These are phyloP conservation scores for Brachirus orientalis DNA, from an alignment of 2,113 vertebrate genomes.

Conservation along the genomic window DNA sequence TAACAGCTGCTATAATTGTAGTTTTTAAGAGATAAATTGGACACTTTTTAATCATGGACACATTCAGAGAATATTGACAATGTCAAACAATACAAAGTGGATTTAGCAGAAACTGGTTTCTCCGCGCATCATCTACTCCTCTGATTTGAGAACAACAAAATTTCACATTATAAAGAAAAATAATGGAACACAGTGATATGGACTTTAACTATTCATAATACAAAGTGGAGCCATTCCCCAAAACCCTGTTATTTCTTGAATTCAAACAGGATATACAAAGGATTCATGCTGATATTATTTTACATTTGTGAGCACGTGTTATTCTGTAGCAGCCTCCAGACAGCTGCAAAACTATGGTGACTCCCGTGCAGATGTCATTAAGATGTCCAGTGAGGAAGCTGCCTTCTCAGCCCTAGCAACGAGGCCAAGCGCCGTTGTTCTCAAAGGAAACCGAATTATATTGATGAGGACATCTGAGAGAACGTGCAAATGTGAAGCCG, in stretches of 20 bases:
- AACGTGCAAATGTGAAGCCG: conserved; percentile 34
- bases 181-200: too few relatives aligned
- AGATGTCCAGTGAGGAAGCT: conserved; percentile 59
- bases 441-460: conserved; percentile 63
- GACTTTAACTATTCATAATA: too few relatives aligned
- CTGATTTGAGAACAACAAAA: too few relatives aligned
- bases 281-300: conserved; percentile 23
- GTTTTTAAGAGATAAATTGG: too few relatives aligned
- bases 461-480: conserved; percentile 46
- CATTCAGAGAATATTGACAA: too few relatives aligned
- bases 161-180: too few relatives aligned
- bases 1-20: too few relatives aligned
- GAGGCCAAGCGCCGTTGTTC: conserved; percentile 53
- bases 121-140: too few relatives aligned
- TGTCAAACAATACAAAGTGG: too few relatives aligned
- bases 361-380: conserved; percentile 74
- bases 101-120: too few relatives aligned
- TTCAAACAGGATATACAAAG: conserved; percentile 27
- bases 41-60: too few relatives aligned
- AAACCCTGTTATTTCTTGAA: conserved; percentile 3
- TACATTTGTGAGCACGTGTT: conserved; percentile 38
- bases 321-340: conserved; percentile 51
- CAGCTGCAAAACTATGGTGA: conserved; percentile 73
- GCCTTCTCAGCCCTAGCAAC: conserved; percentile 66
- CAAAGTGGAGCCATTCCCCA: background rate